Conservation (phyloP, 2,888 invertebrate genomes). For the Sinhomidia bicolor region DNA sequence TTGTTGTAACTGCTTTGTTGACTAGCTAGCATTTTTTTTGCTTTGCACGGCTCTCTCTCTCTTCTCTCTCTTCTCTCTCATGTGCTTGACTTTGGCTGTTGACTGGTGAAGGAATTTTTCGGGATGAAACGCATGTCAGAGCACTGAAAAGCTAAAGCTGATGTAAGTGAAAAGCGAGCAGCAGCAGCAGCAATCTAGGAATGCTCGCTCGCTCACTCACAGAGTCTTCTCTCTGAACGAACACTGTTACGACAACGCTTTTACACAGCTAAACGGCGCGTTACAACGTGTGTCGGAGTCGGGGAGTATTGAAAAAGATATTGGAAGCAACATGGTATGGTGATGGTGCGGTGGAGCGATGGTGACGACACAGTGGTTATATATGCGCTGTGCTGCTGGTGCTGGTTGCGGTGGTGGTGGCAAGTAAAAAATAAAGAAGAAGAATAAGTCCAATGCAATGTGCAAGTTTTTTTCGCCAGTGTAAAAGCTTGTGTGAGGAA, state of each 20-base stretch:
- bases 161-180: constrained; percentile 28
- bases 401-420: neutral
- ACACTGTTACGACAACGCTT: neutral
- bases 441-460: constrained; percentile 23
- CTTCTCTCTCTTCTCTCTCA: neutral
- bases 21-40: too few relatives aligned
- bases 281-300: constrained; percentile 14
- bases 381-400: neutral
- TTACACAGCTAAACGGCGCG: constrained; percentile 32
- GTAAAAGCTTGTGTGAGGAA: constrained; percentile 27
- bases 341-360: neutral
- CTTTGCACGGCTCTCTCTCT: neutral
- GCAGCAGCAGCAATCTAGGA: constrained; percentile 38
- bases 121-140: constrained; percentile 74
- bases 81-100: constrained; percentile 19
- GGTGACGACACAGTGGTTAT: neutral
- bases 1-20: constrained; percentile 25
- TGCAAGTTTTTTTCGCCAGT: neutral
- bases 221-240: neutral
- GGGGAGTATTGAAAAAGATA: neutral
- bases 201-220: neutral
- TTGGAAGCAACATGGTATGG: neutral
- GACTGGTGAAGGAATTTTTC: constrained; percentile 59
- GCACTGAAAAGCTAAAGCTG: constrained; percentile 38
- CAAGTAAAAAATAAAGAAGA: constrained; percentile 21